Evolutionary conservation across 2,888 invertebrate species (phyloP), one percentile per base, ranked within the genome.

Genomic region (Onchidella celtica): DNA sequence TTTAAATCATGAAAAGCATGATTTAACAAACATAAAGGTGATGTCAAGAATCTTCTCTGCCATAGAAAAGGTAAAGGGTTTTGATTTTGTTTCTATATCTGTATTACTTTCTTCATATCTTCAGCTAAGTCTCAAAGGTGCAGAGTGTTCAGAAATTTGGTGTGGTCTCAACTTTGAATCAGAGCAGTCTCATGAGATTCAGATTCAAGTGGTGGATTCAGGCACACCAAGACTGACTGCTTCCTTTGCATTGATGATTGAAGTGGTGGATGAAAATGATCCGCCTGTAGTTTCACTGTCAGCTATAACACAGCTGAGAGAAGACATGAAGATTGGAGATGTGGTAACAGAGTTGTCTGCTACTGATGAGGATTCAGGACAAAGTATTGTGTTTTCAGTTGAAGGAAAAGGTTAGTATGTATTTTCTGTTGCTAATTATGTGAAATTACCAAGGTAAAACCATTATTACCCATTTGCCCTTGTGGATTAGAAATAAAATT

Each of bases 241-340:
- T n/a, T 80, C 80, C 1, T 83, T 86, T 55, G 75, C 75, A 1
- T 11, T 88, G 29, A 75, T 66, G 1, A 76, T 89, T 2, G 29
- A 65, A 34, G 84, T 89, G 11, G 36, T 11, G 9, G 88, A 89
- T 81, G 85, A 83, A 1, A 88, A 89, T 82, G 88, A 89, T 27
- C 74, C 83, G 9, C 89, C 89, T 17, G 81, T 79, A 32, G 63
- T 79, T n/a, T 69, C 85, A 11, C 21, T 63, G n/a, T 59, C 88
- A 27, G 85, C 74, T 59, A 38, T 75, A 1, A 77, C 76, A 3
- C 83, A 79, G 47, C 27, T 88, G 11, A 69, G 65, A 3, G 87
- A 87, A 66, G 57, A 74, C 24, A 55, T 79, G 29, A 38, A 68
- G 9, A 69, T 79, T 0, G 86, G 84, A 17, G 61, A 59, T 3